Evolutionary conservation across 2,797 vertebrate genomes (phyloP), one percentile per base, ranked within the genome.

Genomic region (Mycteria americana): DNA sequence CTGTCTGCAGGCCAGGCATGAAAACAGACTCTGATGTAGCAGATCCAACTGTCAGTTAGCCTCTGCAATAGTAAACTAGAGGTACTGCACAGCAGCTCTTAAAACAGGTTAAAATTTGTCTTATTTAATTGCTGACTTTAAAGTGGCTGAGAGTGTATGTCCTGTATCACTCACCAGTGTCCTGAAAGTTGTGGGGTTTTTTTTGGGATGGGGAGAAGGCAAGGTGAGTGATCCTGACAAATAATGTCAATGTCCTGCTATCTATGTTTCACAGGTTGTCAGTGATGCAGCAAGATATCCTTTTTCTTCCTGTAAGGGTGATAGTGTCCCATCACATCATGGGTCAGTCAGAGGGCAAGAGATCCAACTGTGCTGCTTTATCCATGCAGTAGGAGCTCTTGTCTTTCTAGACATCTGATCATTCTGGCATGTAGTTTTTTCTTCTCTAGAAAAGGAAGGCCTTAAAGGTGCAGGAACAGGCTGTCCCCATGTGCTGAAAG

Each of bases 321-420:
- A n/a, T 56, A 22, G 64, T 54, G 46, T 62, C 39, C 67, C 4
- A 8, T 67, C 23, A 9, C 0, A 0, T 48, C 37, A 23, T 5
- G 19, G 54, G 31, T 81, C 79, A 81, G 30, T 59, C 48, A 35
- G 50, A 81, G 54, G 33, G n/a, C 63, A 62, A 30, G 85, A 67
- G 28, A 54, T 54, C 28, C 13, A 37, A 2, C 69, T 81, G 65
- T 46, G 37, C 48, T 77, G 68, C 39, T 89, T 21, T 48, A 77
- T n/a, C 30, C 67, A 30, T 19, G 13, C 31, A n/a, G 12, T 7
- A 37, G 43, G 60, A 92, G 27, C n/a, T 83, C 17, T 63, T 45
- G 3, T 62, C n/a, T 39, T 93, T 30, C 11, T 39, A 7, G 63
- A 33, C 3, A 27, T 28, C 59, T 79, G 37, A 25, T 65, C 5